phyloP scores from a whole-genome alignment of 2,797 vertebrate species.

The Pagetopsis macropterus region DNA sequence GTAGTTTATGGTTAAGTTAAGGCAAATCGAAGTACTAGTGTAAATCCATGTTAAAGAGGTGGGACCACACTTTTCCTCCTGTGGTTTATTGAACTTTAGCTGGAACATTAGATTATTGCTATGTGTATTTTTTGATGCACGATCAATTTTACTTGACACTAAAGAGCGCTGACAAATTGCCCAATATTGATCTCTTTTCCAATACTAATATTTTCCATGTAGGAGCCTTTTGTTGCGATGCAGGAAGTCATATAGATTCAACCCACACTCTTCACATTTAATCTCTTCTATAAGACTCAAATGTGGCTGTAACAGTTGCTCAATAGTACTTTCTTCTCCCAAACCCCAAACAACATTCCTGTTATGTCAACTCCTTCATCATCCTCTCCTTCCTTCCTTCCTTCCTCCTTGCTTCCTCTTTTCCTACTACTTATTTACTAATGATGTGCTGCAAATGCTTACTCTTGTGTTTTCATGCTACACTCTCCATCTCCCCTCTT shows the following conservation, averaged over 20 bases:
- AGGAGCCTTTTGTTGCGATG: neutral
- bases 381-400: conserved; percentile 18
- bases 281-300: conserved; percentile 1
- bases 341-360: conserved; percentile 7
- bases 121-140: conserved; percentile 2
- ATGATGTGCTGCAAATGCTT: conserved; percentile 77
- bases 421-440: conserved; percentile 70
- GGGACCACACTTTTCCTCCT: neutral
- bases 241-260: neutral
- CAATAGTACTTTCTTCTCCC: neutral
- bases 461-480: conserved; percentile 62
- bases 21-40: neutral
- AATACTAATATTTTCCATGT: neutral
- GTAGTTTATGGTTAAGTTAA: neutral
- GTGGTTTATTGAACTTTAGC: conserved; percentile 9
- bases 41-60: neutral
- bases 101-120: neutral
- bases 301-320: conserved; percentile 8
- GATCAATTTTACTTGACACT: neutral
- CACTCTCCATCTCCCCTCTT: conserved; percentile 45
- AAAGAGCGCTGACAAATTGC: conserved; percentile 7
- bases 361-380: conserved; percentile 9
- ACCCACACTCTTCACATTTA: neutral
- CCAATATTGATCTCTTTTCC: neutral
- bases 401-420: conserved; percentile 1